Base-by-base conservation (phyloP, 2,113 vertebrate genomes). In the Tachycineta bicolor region DNA sequence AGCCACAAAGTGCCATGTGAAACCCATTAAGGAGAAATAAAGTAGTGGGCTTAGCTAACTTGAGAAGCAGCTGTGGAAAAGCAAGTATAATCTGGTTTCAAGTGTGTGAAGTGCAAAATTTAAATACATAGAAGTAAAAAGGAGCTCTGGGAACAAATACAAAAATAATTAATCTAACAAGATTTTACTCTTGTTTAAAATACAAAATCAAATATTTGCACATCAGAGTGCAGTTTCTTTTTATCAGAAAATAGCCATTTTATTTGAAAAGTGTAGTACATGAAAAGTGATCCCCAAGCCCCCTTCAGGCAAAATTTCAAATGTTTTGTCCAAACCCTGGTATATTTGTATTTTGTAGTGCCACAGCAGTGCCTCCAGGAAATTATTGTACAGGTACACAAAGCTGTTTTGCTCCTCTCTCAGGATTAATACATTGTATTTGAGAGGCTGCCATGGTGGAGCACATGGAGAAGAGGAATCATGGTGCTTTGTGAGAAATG, bases 241-340 rank as follows among this genome's bases (percentile, higher is more conserved):
- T 71, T 77, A 28, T 69, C 37, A 74, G 43, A 77, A 90, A 80
- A 74, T 5, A 73, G 13, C 15, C 58, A 53, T 60, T 91, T 82
- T 90, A 14, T 52, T 82, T 83, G 34, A 65, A 89, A 93, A 50
- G 9, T 58, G 21, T n/a, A 43, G n/a, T 52, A 76, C 22, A 18
- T 62, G 53, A 58, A 37, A 81, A 74, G 33, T 63, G 43, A 59
- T 88, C 43, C 50, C 23, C 50, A 86, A 69, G 13, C 31, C 4
- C 12, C 56, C 59, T 83, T 95, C 76, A 80, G 76, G 68, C 63
- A 90, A 86, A 89, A 93, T 83, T 88, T 81, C 3, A 80, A 83
- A 59, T 63, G 33, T 87, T 90, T 92, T 83, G 39, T 92, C 68
- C 60, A 90, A 90, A 86, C 16, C 3, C 11, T 83, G 59, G 11